Evolutionary conservation across 2,888 invertebrate species (phyloP).

Genomic region (Ptychoptera albimana): DNA sequence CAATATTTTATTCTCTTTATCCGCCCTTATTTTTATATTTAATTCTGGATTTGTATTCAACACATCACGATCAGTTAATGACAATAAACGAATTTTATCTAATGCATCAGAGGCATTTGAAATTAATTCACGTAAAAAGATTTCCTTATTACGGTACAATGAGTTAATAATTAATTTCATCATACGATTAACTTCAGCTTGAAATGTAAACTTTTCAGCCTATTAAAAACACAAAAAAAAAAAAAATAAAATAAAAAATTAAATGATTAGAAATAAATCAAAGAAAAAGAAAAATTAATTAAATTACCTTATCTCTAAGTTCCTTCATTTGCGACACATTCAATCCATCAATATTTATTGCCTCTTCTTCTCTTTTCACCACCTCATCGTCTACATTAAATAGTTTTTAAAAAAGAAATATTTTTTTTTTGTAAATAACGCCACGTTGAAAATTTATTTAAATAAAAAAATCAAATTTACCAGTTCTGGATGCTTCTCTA

Average conservation of each 20-base stretch:
- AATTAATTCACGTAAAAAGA: slow-evolving; percentile 93
- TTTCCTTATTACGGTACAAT: slow-evolving; percentile 97
- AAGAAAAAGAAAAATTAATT: background rate
- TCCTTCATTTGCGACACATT: slow-evolving; percentile 90
- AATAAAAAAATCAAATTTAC: slow-evolving; percentile 32
- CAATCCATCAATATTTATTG: slow-evolving; percentile 87
- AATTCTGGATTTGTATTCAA: slow-evolving; percentile 68
- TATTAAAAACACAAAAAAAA: slow-evolving; percentile 10
- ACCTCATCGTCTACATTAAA: slow-evolving; percentile 62
- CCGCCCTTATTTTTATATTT: slow-evolving; percentile 79
- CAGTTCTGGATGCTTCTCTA: slow-evolving; percentile 78
- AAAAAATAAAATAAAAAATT: slow-evolving; percentile 4
- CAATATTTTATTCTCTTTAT: slow-evolving; percentile 78
- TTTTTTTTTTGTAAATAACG: background rate
- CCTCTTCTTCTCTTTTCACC: slow-evolving; percentile 84
- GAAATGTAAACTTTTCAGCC: slow-evolving; percentile 78
- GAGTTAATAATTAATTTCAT: slow-evolving; percentile 99
- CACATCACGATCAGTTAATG: slow-evolving; percentile 72
- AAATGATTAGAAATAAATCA: background rate
- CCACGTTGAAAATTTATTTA: slow-evolving; percentile 1
- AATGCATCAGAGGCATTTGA: slow-evolving; percentile 98
- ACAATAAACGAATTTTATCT: slow-evolving; percentile 90
- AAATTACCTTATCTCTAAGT: slow-evolving; percentile 52
- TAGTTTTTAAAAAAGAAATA: background rate
- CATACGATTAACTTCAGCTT: slow-evolving; percentile 99